Base-by-base conservation (phyloP, 1,140 invertebrate genomes). In the Drosophila quadrilineata region DNA sequence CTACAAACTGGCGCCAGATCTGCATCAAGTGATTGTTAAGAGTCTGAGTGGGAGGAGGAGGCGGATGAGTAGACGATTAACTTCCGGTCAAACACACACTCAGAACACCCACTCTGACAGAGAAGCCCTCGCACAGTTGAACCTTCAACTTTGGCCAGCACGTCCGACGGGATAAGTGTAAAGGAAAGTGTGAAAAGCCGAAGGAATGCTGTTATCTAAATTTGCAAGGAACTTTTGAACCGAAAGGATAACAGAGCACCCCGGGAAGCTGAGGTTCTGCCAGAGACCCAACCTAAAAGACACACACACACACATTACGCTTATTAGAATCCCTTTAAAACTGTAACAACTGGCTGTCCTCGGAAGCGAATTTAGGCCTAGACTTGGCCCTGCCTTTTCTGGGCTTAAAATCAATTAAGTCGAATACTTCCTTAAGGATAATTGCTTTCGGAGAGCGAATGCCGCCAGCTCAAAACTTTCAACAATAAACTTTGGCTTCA, bases 291-390 rank as follows among this genome's bases (percentile, higher is more conserved):
- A 26, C 52, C 60, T 53, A 29, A 58, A 58, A 66, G 48, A 70
- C 62, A 70, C 65, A 70, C 62, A 57, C 59, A 38, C 50, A 40
- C 76, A 69, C 64, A 74, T 70, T 84, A 79, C 71, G 67, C 79
- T 85, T 85, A 85, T 75, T 85, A 66, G 76, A 85, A 85, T 85
- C 79, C 79, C 63, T 85, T 85, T 85, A 71, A 74, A 75, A 85
- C 58, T 64, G 74, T 71, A 59, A 73, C 70, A 68, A 68, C 71
- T 79, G 57, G 53, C 71, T 36, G 59, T 16, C 9, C 14, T 10
- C 10, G n/a, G n/a, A n/a, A n/a, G n/a, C 8, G 31, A 10, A 12
- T n/a, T 9, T 1, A 21, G 17, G 26, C 4, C 22, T 46, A 10
- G 22, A 2, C 14, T 2, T 35, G n/a, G 12, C 17, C 22, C 8